Percentiles rank a stretch among this genome's conserved stretches.
Evolutionary conservation across 2,888 invertebrate genomes (phyloP).

Genomic region (Plemyria rubiginata): DNA sequence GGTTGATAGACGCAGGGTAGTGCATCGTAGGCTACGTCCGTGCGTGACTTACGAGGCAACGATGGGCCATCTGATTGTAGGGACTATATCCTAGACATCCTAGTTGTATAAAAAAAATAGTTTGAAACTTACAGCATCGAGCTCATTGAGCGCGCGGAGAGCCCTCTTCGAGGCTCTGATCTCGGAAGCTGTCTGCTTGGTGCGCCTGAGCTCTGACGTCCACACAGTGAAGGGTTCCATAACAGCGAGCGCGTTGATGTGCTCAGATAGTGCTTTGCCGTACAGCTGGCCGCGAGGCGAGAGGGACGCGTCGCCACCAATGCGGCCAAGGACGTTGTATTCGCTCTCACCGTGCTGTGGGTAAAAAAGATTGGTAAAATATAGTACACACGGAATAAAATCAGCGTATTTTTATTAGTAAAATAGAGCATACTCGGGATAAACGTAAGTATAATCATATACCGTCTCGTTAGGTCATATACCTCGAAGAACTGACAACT

Average conservation of each 20-base stretch:
- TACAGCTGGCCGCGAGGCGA: constrained; percentile 93
- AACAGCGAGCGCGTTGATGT: constrained; percentile 85
- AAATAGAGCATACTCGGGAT: no score
- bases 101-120: no score
- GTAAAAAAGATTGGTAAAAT: not conserved
- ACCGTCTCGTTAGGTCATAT: no score
- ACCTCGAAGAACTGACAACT: no score
- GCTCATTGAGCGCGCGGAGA: constrained; percentile 94
- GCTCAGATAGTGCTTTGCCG: constrained; percentile 89
- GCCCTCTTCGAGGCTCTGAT: constrained; percentile 93
- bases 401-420: no score
- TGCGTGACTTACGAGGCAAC: no score
- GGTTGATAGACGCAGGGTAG: no score
- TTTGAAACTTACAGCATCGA: constrained; percentile 90
- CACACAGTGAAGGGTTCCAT: constrained; percentile 92
- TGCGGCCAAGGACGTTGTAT: constrained; percentile 94
- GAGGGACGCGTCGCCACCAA: constrained; percentile 95
- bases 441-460: no score
- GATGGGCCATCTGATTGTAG: no score
- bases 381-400: no score
- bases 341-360: constrained; percentile 96
- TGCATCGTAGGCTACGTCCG: no score
- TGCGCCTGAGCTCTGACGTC: constrained; percentile 95
- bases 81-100: no score
- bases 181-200: constrained; percentile 93